Evolutionary conservation across 2,113 vertebrate species (phyloP), one percentile per base, ranked within the genome.

Genomic region (Paracanthobrama guichenoti): DNA sequence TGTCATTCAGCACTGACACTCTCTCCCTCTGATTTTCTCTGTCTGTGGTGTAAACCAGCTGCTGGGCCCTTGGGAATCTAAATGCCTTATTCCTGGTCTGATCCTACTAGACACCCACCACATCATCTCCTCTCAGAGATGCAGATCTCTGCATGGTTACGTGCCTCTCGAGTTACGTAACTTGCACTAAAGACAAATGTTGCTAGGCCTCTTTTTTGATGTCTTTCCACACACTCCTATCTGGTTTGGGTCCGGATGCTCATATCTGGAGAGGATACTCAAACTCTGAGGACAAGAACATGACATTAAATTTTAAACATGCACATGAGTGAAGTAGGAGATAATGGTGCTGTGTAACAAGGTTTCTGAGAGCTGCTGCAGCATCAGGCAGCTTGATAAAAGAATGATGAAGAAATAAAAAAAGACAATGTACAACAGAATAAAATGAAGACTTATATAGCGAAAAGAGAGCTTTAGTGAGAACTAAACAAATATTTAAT

Each of bases 361-460:
- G 11, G 50, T 60, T 59, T 14, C 28, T 20, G 55, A 79, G 76
- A 57, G 35, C 64, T 69, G 31, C 44, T 24, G 31, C 60, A 24
- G 46, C 46, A 42, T 14, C 53, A 35, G 50, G 8, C 22, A 12
- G 35, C 24, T 16, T 79, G 28, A 85, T 73, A 48, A 85, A 85
- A 85, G 13, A 79, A 80, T 85, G 13, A 80, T 73, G 67, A 72
- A 79, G 66, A 20, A 59, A 59, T 44, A n/a, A 85, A 59, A 79
- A 67, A 53, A 72, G 35, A 26, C 20, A 8, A 73, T 46, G 62
- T 26, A 78, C 18, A 35, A 60, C 18, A 35, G 10, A 69, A 59
- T 64, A 35, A 73, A 72, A 48, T 35, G 26, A 80, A 24, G 75
- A 44, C 24, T 35, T 35, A 31, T 0, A 35, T 35, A 35, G 0